Base-by-base conservation (phyloP, 2,888 invertebrate species). In the Resseliella maxima region DNA sequence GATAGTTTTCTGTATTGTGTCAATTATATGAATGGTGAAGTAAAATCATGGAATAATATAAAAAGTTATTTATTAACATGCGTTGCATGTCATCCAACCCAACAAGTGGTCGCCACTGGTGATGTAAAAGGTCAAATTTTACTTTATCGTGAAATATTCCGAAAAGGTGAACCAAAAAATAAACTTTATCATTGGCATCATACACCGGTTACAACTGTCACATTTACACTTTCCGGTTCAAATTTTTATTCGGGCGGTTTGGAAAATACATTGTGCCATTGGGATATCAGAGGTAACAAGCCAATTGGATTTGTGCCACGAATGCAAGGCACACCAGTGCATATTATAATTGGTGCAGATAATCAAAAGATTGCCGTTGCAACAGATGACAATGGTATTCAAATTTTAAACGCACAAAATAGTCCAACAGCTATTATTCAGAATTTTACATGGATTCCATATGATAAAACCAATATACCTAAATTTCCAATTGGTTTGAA, bases 211-310 rank as follows among this genome's bases (percentile, higher is more conserved):
- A 92, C 92, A 83, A 93, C 94, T 89, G 89, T 96, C 24, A 91
- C 92, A 0, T 96, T 96, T 89, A 94, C 95, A 18, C 88, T 89
- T 0, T 88, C 90, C 90, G 96, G 96, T 31, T 93, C 93, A 15
- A 92, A 93, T 88, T 93, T 96, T 89, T 94, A 94, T 88, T 95
- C 95, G 88, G 95, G 96, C 12, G 96, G 95, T n/a, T 92, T 92
- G 85, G 97, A 97, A 90, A 93, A 94, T 89, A 95, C 95, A 0
- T 90, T 97, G 86, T 96, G 96, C 0, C 94, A 94, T 89, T 97
- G 96, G 97, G 92, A 92, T 86, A 87, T 94, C 35, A 90, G 92
- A 54, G 91, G 92, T 88, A 90, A 92, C 0, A 89, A 92, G 6
- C n/a, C 88, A 0, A 89, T 91, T 0, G 90, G 92, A 38, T 95